Evolutionary conservation across 2,113 vertebrate species (phyloP).

Genomic region (Forbesichthys agassizii): DNA sequence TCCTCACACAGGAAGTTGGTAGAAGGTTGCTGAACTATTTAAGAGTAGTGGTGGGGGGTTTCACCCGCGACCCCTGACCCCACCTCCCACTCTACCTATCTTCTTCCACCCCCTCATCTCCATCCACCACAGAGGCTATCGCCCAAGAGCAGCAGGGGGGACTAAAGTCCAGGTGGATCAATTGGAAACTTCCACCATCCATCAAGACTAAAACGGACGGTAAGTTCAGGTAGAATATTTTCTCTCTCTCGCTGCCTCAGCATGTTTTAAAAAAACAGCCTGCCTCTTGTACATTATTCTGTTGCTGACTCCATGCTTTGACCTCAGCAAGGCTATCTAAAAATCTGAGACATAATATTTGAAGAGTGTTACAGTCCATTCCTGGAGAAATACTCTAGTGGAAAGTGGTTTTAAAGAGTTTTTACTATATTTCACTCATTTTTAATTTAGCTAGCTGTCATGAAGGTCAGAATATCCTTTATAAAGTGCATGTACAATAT

Average conservation of each 20-base stretch:
- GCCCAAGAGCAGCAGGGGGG: conserved; percentile 5
- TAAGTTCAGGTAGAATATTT: conserved; percentile 35
- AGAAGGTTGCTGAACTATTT: conserved; percentile 23
- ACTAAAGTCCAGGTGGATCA: neutral
- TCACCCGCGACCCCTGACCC: conserved; percentile 14
- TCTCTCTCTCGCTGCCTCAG: neutral
- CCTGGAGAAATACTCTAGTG: too few species aligned
- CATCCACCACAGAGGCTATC: conserved; percentile 7
- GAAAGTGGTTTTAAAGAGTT: too few species aligned
- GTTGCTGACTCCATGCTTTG: too few species aligned
- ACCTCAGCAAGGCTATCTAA: too few species aligned
- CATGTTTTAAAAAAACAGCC: too few species aligned
- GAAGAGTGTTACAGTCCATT: too few species aligned
- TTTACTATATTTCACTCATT: too few species aligned
- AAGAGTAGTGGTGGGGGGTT: conserved; percentile 32
- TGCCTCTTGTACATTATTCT: too few species aligned
- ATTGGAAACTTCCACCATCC: conserved; percentile 6
- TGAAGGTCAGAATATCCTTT: too few species aligned
- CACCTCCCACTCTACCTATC: neutral
- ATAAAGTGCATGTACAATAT: too few species aligned
- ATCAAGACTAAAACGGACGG: conserved; percentile 28
- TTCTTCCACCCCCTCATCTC: neutral
- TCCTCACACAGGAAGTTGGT: conserved; percentile 52
- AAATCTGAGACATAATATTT: too few species aligned
- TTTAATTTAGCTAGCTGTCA: too few species aligned